phyloP scores from a whole-genome alignment of 35 echinoderm and acorn worm genomes.

The Ophioderma brevispina region DNA sequence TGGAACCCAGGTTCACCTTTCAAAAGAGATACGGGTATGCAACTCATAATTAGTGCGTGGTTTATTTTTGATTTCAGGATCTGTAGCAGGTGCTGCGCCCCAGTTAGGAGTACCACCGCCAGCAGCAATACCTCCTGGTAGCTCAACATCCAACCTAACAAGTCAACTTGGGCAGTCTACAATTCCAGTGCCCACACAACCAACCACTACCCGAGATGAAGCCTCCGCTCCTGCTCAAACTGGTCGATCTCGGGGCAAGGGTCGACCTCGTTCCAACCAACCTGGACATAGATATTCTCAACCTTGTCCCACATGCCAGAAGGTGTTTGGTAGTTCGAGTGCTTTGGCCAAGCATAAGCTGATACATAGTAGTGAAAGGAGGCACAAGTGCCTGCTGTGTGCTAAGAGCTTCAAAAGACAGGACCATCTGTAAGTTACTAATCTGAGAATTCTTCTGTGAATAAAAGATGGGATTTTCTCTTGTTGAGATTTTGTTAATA shows the following conservation, averaged over 20 bases:
- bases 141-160: neutral
- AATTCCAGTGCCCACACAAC: neutral
- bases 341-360: slow-evolving; percentile 98
- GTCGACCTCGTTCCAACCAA: slow-evolving; percentile 65
- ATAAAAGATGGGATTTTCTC: neutral
- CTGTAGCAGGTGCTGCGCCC: neutral
- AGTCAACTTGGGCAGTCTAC: neutral
- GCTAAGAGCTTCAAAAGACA: slow-evolving; percentile 98
- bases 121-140: neutral
- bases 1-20: too few species aligned
- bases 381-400: slow-evolving; percentile 92
- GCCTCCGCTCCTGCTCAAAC: neutral
- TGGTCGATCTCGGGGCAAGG: slow-evolving; percentile 52
- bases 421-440: slow-evolving; percentile 88
- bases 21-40: too few species aligned
- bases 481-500: too few species aligned
- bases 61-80: too few species aligned
- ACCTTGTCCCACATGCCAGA: slow-evolving; percentile 85
- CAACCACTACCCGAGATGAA: neutral
- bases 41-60: too few species aligned
- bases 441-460: neutral
- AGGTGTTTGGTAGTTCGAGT: slow-evolving; percentile 97
- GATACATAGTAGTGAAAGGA: slow-evolving; percentile 95
- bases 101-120: neutral
- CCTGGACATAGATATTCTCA: slow-evolving; percentile 90